Evolutionary conservation across 2,888 invertebrate species (phyloP), one percentile per base, ranked within the genome.

Genomic region (Resseliella maxima): DNA sequence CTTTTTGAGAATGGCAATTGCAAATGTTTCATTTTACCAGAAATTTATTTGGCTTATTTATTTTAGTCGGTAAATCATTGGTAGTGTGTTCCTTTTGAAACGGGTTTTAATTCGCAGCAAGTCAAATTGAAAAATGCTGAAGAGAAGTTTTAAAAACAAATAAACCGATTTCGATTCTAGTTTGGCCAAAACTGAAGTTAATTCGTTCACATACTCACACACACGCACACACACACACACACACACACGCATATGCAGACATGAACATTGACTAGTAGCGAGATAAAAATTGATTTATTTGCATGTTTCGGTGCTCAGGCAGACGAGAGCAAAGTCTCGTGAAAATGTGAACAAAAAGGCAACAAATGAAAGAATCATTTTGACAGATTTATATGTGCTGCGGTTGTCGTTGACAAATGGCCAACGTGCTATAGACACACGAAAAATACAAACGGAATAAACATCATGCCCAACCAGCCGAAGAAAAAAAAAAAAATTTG

Each of bases 31-130:
- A 15, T 31, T 31, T 72, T n/a, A 8, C 18, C 31, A 72, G 31
- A 10, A 72, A 72, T 72, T 72, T 72, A 72, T 72, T 72, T 31
- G 27, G 24, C 24, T 59, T 59, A 59, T 59, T 59, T 59, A 59
- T 6, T 59, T 41, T 59, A 24, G 72, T 72, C 18, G 12, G 72
- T 72, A 72, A 31, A 72, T 72, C 31, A 72, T 72, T 72, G 24
- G 3, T 5, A 10, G 31, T n/a, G n/a, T 50, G 72, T 15, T 72
- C 31, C 59, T 59, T 59, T 59, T 31, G 59, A 72, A 72, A 72
- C 31, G 35, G n/a, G 35, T 59, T 59, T 41, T n/a, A n/a, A 50
- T 50, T 50, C 12, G 50, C 50, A 18, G 3, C n/a, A n/a, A n/a
- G n/a, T n/a, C n/a, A n/a, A n/a, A n/a, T n/a, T n/a, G n/a, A n/a